Evolutionary conservation across 2,797 vertebrate species (phyloP).

Genomic region (Cuculus canorus): DNA sequence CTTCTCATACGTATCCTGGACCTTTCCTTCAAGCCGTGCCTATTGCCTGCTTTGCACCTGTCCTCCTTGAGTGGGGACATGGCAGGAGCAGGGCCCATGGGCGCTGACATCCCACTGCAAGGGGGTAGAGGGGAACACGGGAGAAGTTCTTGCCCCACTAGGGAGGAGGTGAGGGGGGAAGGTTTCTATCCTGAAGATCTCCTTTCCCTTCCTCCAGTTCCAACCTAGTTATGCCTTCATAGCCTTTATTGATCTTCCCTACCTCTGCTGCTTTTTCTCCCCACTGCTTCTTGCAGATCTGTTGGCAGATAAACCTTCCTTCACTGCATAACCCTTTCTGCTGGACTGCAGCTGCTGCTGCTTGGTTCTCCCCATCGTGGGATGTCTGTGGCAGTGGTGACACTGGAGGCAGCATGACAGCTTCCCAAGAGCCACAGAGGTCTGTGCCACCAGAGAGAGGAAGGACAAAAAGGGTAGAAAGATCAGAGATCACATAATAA

Average conservation of each 20-base stretch:
- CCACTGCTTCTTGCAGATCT: background rate
- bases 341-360: background rate
- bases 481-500: background rate
- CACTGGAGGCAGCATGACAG: background rate
- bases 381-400: background rate
- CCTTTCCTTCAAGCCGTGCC: background rate
- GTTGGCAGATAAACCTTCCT: background rate
- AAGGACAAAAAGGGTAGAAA: background rate
- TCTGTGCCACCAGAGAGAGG: background rate
- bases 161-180: background rate
- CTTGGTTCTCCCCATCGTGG: background rate
- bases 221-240: background rate
- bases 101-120: accelerated
- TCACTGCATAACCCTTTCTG: background rate
- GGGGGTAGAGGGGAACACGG: background rate
- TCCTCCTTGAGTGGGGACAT: background rate
- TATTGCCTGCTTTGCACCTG: background rate
- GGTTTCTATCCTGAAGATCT: background rate
- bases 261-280: background rate
- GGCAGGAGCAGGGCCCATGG: background rate
- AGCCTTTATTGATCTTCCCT: background rate
- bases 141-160: background rate
- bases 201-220: background rate
- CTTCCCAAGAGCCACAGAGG: background rate
- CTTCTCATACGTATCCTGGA: background rate